Percentiles rank a stretch among this genome's conserved stretches.
Conservation (phyloP, 2,797 vertebrate genomes). For the Neopelma chrysocephalum region DNA sequence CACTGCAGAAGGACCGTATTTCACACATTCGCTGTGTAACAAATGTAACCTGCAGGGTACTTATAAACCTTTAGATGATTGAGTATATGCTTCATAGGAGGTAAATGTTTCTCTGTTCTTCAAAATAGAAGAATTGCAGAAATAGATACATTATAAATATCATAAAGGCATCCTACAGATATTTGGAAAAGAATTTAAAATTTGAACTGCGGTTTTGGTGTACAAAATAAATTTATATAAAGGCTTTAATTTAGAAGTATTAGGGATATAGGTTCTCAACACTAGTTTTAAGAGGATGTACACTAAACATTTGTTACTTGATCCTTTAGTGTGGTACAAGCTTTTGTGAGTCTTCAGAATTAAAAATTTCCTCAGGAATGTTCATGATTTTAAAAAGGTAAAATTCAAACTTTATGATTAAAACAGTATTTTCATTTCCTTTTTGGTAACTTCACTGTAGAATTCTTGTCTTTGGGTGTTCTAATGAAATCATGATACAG, state of each 20-base stretch:
- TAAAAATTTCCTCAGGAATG: not conserved
- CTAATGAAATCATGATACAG: not conserved
- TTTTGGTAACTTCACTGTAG: not conserved
- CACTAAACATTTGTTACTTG: fast-evolving
- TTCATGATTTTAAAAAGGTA: not conserved
- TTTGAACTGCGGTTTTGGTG: not conserved
- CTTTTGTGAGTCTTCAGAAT: not conserved
- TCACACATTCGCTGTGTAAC: not conserved
- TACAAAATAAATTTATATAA: not conserved
- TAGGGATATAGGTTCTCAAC: not conserved
- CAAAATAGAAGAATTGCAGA: not conserved
- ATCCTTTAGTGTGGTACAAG: not conserved
- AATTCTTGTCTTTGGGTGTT: not conserved
- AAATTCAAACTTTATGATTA: not conserved
- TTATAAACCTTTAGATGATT: not conserved
- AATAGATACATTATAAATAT: not conserved
- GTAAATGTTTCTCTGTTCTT: not conserved
- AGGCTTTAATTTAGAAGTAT: not conserved
- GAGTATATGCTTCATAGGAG: not conserved
- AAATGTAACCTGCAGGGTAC: not conserved
- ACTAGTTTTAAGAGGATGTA: not conserved
- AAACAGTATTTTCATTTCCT: not conserved
- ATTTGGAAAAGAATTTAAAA: not conserved
- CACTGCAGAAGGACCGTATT: not conserved
- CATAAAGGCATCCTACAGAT: not conserved